These are phyloP conservation scores for Phrynosoma blainvillii DNA, from an alignment of 2,113 vertebrate species.

Conservation along the genomic window DNA sequence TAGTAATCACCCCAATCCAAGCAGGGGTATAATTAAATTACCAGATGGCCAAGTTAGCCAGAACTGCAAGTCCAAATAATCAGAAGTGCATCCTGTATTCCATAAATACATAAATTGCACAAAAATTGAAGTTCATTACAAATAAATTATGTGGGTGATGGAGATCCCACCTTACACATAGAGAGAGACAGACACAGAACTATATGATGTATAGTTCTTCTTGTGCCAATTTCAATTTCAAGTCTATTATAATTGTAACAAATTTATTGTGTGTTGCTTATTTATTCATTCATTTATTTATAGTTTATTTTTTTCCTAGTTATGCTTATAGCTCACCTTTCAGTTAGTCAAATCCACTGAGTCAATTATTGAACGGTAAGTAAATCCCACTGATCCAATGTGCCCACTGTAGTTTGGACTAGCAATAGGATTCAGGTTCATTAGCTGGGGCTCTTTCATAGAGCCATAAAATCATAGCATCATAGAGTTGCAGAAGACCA, in stretches of 20 bases:
- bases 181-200: too few species aligned
- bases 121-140: not conserved
- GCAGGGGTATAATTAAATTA: constrained; percentile 12
- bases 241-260: not conserved
- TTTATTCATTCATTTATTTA: too few species aligned
- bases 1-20: not conserved
- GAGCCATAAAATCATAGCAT: too few species aligned
- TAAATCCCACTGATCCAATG: too few species aligned
- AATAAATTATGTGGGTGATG: not conserved
- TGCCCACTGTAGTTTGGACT: too few species aligned
- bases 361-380: too few species aligned
- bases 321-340: not conserved
- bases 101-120: not conserved
- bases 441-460: too few species aligned
- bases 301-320: not conserved
- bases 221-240: not conserved
- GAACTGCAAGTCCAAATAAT: not conserved
- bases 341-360: too few species aligned
- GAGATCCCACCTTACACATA: not conserved
- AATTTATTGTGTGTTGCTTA: too few species aligned
- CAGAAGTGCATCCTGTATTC: not conserved
- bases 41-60: not conserved
- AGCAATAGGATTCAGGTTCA: too few species aligned
- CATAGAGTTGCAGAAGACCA: too few species aligned
- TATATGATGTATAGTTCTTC: not conserved